Conservation (phyloP, 2,888 invertebrate genomes). For the Gonocerus acuteangulatus region DNA sequence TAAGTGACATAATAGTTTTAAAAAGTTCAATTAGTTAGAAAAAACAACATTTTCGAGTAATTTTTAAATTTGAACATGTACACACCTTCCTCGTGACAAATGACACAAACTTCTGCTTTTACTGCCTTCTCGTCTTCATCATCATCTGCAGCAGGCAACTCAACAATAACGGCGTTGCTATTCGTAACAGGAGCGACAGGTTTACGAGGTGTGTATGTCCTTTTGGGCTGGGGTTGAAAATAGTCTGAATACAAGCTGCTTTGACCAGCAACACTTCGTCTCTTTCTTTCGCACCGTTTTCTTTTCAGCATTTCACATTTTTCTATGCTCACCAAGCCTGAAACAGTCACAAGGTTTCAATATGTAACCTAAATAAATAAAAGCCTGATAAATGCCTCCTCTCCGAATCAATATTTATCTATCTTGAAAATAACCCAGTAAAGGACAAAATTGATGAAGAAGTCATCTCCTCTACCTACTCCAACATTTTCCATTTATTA, state of each 20-base stretch:
- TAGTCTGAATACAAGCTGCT: slow-evolving; percentile 33
- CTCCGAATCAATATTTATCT: too few relatives aligned
- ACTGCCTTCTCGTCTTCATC: slow-evolving; percentile 22
- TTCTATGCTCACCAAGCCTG: slow-evolving; percentile 29
- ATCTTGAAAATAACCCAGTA: too few relatives aligned
- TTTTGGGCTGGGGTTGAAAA: slow-evolving; percentile 21
- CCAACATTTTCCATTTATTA: too few relatives aligned
- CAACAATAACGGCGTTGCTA: slow-evolving; percentile 13
- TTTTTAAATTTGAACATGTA: too few relatives aligned
- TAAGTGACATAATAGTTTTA: too few relatives aligned
- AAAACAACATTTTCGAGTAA: too few relatives aligned
- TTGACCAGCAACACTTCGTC: slow-evolving; percentile 33
- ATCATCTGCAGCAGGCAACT: slow-evolving; percentile 12
- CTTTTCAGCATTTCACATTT: slow-evolving; percentile 23
- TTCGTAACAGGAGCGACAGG: slow-evolving; percentile 2
- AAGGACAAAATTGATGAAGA: too few relatives aligned
- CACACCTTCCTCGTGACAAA: slow-evolving; percentile 18
- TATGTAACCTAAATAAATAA: neutral
- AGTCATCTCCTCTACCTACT: too few relatives aligned
- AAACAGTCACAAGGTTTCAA: too few relatives aligned
- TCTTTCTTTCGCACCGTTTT: slow-evolving; percentile 29
- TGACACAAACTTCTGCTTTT: slow-evolving; percentile 6
- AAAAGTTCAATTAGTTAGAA: too few relatives aligned
- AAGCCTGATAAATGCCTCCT: neutral
- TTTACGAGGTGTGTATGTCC: slow-evolving; percentile 9